Conservation (phyloP, 2,888 invertebrate genomes). For the Plagodis dolabraria region DNA sequence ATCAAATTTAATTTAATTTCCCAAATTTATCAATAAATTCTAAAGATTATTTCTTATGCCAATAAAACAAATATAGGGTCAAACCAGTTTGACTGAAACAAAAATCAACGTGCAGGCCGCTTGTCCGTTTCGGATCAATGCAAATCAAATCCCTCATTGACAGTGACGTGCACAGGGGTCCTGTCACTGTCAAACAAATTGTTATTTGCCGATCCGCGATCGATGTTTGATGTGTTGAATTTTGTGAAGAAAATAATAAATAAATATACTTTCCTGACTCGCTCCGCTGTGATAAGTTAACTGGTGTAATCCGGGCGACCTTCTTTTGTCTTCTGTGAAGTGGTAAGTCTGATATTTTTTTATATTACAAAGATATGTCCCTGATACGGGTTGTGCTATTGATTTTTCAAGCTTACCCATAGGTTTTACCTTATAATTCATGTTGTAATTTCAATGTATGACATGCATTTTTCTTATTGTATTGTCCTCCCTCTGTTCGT, state of each 20-base stretch:
- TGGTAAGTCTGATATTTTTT: constrained; percentile 50
- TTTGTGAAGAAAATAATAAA: constrained; percentile 59
- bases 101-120: too few species aligned
- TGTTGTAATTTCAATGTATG: constrained; percentile 3
- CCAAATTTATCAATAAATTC: too few species aligned
- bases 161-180: too few species aligned
- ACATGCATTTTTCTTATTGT: constrained; percentile 2
- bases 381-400: constrained; percentile 49
- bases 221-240: constrained; percentile 45
- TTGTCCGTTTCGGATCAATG: too few species aligned
- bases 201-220: constrained; percentile 15
- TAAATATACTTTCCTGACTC: constrained; percentile 49
- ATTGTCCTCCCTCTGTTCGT: neutral
- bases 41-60: too few species aligned
- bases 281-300: constrained; percentile 37
- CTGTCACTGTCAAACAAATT: constrained; percentile 25
- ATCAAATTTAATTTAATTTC: too few species aligned
- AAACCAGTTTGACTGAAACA: too few species aligned
- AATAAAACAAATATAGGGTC: too few species aligned
- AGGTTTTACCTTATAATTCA: constrained; percentile 32
- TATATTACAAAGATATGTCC: constrained; percentile 17
- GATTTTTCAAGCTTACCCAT: constrained; percentile 51
- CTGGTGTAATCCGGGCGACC: constrained; percentile 37
- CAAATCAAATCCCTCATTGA: too few species aligned
- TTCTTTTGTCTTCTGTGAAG: constrained; percentile 41